phyloP scores from a whole-genome alignment of 2,113 vertebrate species.

The Ciconia boyciana region DNA sequence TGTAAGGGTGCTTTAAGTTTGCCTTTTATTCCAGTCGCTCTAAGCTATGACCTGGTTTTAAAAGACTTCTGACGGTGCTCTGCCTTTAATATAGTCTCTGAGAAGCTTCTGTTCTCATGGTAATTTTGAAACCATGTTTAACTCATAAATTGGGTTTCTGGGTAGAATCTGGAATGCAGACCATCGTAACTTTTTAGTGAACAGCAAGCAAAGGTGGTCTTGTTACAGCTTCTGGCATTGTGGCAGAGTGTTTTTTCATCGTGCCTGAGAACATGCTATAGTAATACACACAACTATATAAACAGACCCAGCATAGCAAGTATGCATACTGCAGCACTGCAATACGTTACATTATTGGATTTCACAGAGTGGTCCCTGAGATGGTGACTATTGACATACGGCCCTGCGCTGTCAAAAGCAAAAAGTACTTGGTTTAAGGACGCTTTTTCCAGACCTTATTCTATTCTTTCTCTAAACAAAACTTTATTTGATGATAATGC shows the following conservation, averaged over 20 bases:
- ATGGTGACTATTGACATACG: fast-evolving
- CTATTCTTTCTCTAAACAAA: not conserved
- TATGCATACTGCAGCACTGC: not conserved
- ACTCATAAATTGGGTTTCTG: not conserved
- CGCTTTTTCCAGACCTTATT: not conserved
- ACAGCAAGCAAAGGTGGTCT: not conserved
- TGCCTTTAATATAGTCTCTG: not conserved
- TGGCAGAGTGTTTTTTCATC: not conserved
- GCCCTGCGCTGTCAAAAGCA: not conserved
- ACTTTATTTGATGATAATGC: not conserved
- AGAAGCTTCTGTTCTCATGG: not conserved
- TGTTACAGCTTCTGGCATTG: not conserved
- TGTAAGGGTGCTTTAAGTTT: not conserved
- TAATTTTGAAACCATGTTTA: not conserved
- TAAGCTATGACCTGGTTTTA: not conserved
- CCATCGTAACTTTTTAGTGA: not conserved
- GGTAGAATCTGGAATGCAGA: not conserved
- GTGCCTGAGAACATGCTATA: not conserved
- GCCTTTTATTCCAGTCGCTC: not conserved
- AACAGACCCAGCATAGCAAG: not conserved
- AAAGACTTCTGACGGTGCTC: not conserved
- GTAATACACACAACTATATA: fast-evolving
- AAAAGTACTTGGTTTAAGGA: not conserved
- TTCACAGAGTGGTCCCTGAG: not conserved
- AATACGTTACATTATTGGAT: fast-evolving